Percentiles rank a stretch among this genome's conserved stretches.
Conservation (phyloP, 2,888 invertebrate genomes). For the Hirtodrosophila cameraria region DNA sequence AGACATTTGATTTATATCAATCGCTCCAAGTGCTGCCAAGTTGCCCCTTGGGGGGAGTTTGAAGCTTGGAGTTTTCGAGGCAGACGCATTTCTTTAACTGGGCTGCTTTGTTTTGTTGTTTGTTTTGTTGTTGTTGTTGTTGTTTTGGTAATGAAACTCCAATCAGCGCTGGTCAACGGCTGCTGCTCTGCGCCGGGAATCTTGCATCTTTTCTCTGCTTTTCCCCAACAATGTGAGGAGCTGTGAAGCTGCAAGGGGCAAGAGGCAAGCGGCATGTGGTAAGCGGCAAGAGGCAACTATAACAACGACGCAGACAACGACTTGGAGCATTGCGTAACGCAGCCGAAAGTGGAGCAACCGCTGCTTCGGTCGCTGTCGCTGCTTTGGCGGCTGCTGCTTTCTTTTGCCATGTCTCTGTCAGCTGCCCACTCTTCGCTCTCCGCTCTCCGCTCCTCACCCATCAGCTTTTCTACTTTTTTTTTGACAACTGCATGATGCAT, state of each 20-base stretch:
- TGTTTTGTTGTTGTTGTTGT: too few relatives aligned
- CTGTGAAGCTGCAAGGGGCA: conserved; percentile 12
- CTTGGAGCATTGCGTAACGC: conserved; percentile 71
- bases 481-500: conserved; percentile 78
- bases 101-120: conserved; percentile 16
- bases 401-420: conserved; percentile 32
- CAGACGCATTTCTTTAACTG: conserved; percentile 50
- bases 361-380: conserved; percentile 1
- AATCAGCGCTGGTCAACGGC: conserved; percentile 54
- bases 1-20: conserved; percentile 75
- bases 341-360: conserved; percentile 70
- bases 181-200: conserved; percentile 7
- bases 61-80: too few relatives aligned
- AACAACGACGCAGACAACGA: conserved; percentile 43
- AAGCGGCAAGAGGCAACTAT: conserved; percentile 36
- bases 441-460: neutral
- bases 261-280: conserved; percentile 24
- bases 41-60: neutral
- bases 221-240: conserved; percentile 33
- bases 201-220: conserved; percentile 23
- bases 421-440: neutral
- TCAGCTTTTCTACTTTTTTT: conserved; percentile 49
- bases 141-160: conserved; percentile 75
- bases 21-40: conserved; percentile 3
- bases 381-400: conserved; percentile 26